Base-by-base conservation (phyloP, 2,113 vertebrate genomes). In the Corynorhinus townsendii region DNA sequence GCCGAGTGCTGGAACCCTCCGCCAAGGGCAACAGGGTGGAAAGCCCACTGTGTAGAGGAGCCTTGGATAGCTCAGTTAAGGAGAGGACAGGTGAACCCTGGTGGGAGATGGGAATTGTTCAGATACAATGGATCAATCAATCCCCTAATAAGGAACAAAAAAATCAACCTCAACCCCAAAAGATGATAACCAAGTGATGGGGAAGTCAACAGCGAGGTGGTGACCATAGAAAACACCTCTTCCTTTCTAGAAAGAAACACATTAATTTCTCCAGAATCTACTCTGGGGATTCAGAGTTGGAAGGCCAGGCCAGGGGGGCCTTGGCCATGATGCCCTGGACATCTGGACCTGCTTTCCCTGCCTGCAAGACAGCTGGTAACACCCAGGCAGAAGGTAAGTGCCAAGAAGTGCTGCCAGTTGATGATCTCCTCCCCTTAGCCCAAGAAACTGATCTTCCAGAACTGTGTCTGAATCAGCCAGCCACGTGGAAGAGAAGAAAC, bases 11-110 rank as follows among this genome's bases (percentile, higher is more conserved):
- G 47, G 98, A 97, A 26, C 98, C 97, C 26, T 98, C 98, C 0
- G 97, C 94, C 10, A 99, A 97, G 8, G 98, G 94, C 66, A 98
- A 95, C 0, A 98, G 94, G 0, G 98, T 97, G 1, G 99, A 98
- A 52, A 98, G 97, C 20, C 99, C 99, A 1, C 99, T 99, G 91
- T 99, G 98, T 68, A 98, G 97, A 43, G 98, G 97, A 45, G 97
- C 93, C 97, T 99, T 98, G 93, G 97, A 92, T 77, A 98, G 95
- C 35, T 98, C 98, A 47, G 98, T 86, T 24, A 98, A 88, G 64
- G 98, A 98, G 75, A 99, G 98, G 52, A 98, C 97, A 6, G 98
- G 85, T 0, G 98, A 79, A 71, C 96, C 97, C 98, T 99, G 96
- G 40, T 45, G 68, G 92, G 94, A 93, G 11, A 95, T 20, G 87